phyloP scores from a whole-genome alignment of 2,797 vertebrate genomes.

The Leptodactylus fallax region DNA sequence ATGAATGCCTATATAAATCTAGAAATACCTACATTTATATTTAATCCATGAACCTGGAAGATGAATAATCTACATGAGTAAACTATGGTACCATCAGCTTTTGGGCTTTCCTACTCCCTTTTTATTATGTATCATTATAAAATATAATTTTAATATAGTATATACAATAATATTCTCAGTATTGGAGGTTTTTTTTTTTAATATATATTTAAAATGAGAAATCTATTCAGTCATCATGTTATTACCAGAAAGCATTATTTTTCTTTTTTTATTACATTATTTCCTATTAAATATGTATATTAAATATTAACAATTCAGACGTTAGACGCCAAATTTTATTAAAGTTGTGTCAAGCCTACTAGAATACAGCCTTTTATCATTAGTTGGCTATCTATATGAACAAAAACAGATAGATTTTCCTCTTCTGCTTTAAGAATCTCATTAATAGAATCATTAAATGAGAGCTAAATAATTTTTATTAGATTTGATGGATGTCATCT shows the following conservation, averaged over 20 bases:
- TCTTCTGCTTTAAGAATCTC: slow-evolving; percentile 37
- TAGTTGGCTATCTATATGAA: background rate
- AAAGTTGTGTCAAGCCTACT: background rate
- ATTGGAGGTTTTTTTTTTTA: background rate
- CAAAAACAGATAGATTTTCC: background rate
- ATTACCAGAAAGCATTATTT: background rate
- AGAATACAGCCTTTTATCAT: slow-evolving; percentile 17
- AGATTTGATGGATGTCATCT: slow-evolving; percentile 40
- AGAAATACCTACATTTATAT: background rate
- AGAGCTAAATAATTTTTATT: slow-evolving; percentile 39
- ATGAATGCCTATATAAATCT: background rate
- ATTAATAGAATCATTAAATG: slow-evolving; percentile 48
- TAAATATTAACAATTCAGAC: background rate
- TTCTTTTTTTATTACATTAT: background rate
- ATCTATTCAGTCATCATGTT: background rate
- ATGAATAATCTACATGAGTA: background rate
- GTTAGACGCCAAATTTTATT: background rate
- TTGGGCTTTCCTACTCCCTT: background rate
- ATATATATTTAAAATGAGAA: background rate
- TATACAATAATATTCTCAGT: background rate
- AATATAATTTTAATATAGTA: background rate
- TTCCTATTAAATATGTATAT: background rate
- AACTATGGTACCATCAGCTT: background rate
- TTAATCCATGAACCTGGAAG: background rate
- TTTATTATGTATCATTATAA: background rate